Conservation (phyloP, 2,797 vertebrate genomes). For the Petrocephalus sullivani region DNA sequence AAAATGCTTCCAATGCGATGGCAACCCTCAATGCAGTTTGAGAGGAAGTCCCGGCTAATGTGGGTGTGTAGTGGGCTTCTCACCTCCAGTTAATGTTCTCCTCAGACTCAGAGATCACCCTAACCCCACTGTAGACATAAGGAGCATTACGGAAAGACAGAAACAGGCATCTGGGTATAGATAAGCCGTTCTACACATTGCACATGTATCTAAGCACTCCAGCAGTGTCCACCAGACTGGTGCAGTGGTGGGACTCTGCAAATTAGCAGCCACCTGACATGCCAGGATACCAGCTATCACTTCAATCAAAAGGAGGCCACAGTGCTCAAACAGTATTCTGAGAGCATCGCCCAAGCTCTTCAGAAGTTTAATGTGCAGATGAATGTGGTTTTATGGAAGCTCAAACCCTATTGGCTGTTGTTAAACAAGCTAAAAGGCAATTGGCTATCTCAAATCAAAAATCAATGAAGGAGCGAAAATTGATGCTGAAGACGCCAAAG, state of each 20-base stretch:
- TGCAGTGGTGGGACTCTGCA: background rate
- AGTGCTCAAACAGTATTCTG: background rate
- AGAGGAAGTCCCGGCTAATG: background rate
- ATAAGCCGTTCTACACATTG: background rate
- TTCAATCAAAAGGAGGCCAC: background rate
- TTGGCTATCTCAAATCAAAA: background rate
- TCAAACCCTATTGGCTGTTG: background rate
- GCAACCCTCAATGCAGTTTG: background rate
- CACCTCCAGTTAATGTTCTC: background rate
- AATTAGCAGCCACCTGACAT: background rate
- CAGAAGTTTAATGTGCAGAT: background rate
- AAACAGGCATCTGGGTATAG: background rate
- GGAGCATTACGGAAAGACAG: background rate
- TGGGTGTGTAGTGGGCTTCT: background rate
- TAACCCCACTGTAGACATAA: background rate
- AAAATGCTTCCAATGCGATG: background rate
- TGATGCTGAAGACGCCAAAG: background rate
- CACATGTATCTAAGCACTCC: background rate
- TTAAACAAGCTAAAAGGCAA: conserved; percentile 2
- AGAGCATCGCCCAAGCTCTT: background rate
- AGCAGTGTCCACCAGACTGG: background rate
- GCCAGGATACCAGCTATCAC: background rate
- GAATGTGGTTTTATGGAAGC: conserved; percentile 1
- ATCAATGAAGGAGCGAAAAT: background rate
- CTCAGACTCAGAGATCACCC: background rate